A percentile compares a stretch with the other conserved stretches of the same genome.
Evolutionary conservation across 2,113 vertebrate genomes (phyloP).

Genomic region (Macrotis lagotis): DNA sequence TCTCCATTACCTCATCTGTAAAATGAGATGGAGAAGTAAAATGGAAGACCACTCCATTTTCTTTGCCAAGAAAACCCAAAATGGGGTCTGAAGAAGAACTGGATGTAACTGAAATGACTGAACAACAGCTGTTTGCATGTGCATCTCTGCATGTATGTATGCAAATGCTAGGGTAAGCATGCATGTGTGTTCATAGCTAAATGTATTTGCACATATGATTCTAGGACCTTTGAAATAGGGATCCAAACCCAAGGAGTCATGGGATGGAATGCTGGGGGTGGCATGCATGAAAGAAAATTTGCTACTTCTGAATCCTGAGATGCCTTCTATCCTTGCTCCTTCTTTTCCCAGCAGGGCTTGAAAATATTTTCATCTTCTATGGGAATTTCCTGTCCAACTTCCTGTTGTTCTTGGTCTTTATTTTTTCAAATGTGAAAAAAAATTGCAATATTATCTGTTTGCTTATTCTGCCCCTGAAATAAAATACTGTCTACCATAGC

Average conservation of each 20-base stretch:
- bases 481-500: slow-evolving; percentile 38
- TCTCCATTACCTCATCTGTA: neutral
- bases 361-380: slow-evolving; percentile 78
- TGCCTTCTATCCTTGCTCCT: slow-evolving; percentile 48
- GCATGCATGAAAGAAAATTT: neutral
- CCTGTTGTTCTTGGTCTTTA: slow-evolving; percentile 78
- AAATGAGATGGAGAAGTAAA: neutral
- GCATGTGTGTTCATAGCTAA: neutral
- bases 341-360: slow-evolving; percentile 60
- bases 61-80: neutral
- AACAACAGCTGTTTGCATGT: neutral
- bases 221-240: neutral
- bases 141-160: neutral
- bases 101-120: neutral
- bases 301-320: neutral
- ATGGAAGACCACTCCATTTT: neutral
- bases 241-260: neutral
- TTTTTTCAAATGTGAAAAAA: slow-evolving; percentile 31
- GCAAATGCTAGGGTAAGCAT: no score
- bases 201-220: neutral
- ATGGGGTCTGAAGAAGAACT: neutral
- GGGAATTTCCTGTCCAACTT: slow-evolving; percentile 77
- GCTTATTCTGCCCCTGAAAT: slow-evolving; percentile 62
- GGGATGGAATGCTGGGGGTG: neutral
- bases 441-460: slow-evolving; percentile 65